Percentiles rank a stretch among this genome's conserved stretches.
phyloP scores from a whole-genome alignment of 2,113 vertebrate genomes.

The Mesocricetus auratus region DNA sequence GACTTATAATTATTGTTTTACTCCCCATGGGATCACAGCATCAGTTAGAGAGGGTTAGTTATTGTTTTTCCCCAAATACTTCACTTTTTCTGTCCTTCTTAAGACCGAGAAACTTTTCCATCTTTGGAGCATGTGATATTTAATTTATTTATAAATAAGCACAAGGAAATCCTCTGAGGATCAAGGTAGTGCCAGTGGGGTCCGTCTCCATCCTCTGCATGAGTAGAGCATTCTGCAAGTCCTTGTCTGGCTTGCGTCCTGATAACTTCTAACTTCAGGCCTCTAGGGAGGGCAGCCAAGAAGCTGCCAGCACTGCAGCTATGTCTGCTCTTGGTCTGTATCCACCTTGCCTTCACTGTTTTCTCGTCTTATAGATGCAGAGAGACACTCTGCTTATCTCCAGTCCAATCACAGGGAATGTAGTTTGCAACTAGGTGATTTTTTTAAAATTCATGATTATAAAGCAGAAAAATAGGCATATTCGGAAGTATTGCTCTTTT shows the following conservation, averaged over 20 bases:
- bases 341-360: not conserved
- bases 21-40: not conserved
- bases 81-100: constrained; percentile 22
- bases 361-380: not conserved
- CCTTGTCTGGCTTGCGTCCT: not conserved
- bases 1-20: not conserved
- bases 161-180: not conserved
- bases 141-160: constrained; percentile 17
- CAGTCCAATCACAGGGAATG: not conserved
- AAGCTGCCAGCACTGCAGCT: too few species aligned
- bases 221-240: not conserved
- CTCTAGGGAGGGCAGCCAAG: not conserved
- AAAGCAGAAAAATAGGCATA: not conserved
- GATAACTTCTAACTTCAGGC: not conserved
- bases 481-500: constrained; percentile 15
- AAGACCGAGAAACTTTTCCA: not conserved
- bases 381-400: not conserved
- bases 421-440: not conserved
- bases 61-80: not conserved
- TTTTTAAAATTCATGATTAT: not conserved
- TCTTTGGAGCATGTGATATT: not conserved
- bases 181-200: not conserved
- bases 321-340: not conserved
- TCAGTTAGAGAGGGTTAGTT: not conserved
- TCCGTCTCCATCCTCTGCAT: not conserved